Percentiles rank a stretch among this genome's conserved stretches.
Evolutionary conservation across 2,888 invertebrate species (phyloP).

Genomic region (Platycheirus albimanus): DNA sequence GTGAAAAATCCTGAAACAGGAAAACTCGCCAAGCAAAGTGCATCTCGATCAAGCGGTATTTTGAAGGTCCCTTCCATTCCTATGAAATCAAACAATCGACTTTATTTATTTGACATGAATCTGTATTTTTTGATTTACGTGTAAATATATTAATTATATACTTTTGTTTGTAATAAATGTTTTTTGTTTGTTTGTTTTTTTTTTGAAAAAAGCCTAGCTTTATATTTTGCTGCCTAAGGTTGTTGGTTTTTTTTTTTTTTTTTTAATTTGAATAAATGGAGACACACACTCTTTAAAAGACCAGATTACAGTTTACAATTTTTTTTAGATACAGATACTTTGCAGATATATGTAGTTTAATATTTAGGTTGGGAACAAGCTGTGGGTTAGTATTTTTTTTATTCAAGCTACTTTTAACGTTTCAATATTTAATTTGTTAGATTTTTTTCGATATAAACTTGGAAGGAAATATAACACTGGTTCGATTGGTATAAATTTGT

Average conservation of each 20-base stretch:
- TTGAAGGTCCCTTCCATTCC: not conserved
- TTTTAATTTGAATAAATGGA: constrained; percentile 35
- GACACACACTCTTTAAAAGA: constrained; percentile 28
- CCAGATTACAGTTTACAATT: constrained; percentile 25
- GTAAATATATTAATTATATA: constrained; percentile 69
- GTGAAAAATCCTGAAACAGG: too few relatives aligned
- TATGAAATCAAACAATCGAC: constrained; percentile 5
- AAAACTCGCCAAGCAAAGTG: too few relatives aligned
- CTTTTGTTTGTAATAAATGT: constrained; percentile 62
- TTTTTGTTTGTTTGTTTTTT: too few relatives aligned
- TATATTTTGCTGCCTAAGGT: constrained; percentile 59
- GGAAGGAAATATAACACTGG: constrained; percentile 66
- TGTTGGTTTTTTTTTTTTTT: constrained; percentile 5
- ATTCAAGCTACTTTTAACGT: constrained; percentile 59
- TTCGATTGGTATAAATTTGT: constrained; percentile 28
- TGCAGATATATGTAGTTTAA: constrained; percentile 22
- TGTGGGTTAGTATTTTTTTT: constrained; percentile 29
- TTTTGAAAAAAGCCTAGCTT: constrained; percentile 66
- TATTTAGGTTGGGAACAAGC: constrained; percentile 25
- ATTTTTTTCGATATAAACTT: constrained; percentile 8
- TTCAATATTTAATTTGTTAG: constrained; percentile 8
- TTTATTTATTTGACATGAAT: constrained; percentile 63
- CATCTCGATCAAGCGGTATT: too few relatives aligned
- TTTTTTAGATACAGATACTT: constrained; percentile 16
- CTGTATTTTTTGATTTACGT: constrained; percentile 69